Base-by-base conservation (phyloP, 2,797 vertebrate genomes). In the Arnoldichthys spilopterus region DNA sequence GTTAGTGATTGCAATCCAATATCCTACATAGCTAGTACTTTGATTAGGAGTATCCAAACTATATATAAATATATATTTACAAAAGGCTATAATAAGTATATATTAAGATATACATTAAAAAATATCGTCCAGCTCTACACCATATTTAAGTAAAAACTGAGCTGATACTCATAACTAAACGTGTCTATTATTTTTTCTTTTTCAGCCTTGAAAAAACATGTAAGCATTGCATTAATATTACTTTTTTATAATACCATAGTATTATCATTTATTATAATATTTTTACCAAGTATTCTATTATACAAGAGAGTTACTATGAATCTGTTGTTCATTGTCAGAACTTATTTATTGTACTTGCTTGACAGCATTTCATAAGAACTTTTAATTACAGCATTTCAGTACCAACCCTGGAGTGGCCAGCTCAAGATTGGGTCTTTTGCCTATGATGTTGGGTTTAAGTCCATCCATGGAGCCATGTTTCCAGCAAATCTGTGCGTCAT, bases 331-430 rank as follows among this genome's bases (percentile, higher is more conserved):
- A 54, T 24, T 24, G n/a, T 12, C 22, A 11, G 3, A 28, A 30
- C 26, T 0, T 59, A 59, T 1, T 61, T 8, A n/a, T 7, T 66
- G 40, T 76, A 1, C 61, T 24, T 18, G 7, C 4, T 53, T 72
- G 67, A 1, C 37, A 30, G 12, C 3, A 24, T 75, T 54, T 56
- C 1, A 67, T 74, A 34, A 75, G 1, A n/a, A 66, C 5, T 18
- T 84, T 78, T 76, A 11, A 66, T 84, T 85, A 43, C 83, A 95
- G 93, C 76, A 72, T 86, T 72, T 85, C 77, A 86, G 76, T 93
- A 92, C 83, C 67, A 90, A n/a, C 86, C 85, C 0, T 95, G 93
- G 94, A 92, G 15, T 12, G 94, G 94, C 71, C 89, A 90, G 70
- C 86, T 95, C 76, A 86, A 92, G 69, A 86, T 94, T 24, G 80